These are phyloP conservation scores for Neuroscelio doddi DNA, from an alignment of 2,888 invertebrate genomes.

Conservation along the genomic window DNA sequence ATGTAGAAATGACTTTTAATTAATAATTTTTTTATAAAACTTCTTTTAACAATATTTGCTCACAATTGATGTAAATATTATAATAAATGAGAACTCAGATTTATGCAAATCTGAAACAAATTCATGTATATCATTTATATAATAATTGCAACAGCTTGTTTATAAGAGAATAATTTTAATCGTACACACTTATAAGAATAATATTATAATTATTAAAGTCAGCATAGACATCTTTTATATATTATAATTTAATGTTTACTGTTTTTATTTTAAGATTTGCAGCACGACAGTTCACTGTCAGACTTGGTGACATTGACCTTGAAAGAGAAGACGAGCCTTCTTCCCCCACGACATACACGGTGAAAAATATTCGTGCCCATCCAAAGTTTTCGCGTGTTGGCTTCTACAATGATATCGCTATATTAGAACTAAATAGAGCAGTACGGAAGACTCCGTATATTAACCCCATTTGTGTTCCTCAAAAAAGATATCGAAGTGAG, in stretches of 20 bases:
- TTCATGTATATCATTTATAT: too few species aligned
- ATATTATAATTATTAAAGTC: too few species aligned
- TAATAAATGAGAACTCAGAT: too few species aligned
- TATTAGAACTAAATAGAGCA: slow-evolving; percentile 81
- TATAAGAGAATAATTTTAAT: too few species aligned
- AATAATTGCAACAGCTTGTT: too few species aligned
- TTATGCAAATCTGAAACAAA: too few species aligned
- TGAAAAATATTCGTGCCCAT: slow-evolving; percentile 86
- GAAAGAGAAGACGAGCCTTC: slow-evolving; percentile 89
- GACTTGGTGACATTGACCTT: slow-evolving; percentile 91
- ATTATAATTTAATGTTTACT: slow-evolving; percentile 1
- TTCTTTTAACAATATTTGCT: too few species aligned
- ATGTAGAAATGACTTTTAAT: too few species aligned
- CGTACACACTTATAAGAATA: not conserved
- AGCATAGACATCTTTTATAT: too few species aligned
- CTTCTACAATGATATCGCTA: slow-evolving; percentile 95
- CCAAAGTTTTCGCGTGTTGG: slow-evolving; percentile 90
- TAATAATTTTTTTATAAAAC: too few species aligned
- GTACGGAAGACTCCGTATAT: slow-evolving; percentile 89
- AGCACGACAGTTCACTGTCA: slow-evolving; percentile 90
- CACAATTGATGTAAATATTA: too few species aligned
- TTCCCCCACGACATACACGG: slow-evolving; percentile 84
- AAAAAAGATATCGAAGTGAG: slow-evolving; percentile 75
- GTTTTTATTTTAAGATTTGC: slow-evolving; percentile 79
- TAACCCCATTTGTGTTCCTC: slow-evolving; percentile 89